These are phyloP conservation scores for Amphiprion ocellaris DNA, from an alignment of 2,113 vertebrate genomes.

Conservation along the genomic window DNA sequence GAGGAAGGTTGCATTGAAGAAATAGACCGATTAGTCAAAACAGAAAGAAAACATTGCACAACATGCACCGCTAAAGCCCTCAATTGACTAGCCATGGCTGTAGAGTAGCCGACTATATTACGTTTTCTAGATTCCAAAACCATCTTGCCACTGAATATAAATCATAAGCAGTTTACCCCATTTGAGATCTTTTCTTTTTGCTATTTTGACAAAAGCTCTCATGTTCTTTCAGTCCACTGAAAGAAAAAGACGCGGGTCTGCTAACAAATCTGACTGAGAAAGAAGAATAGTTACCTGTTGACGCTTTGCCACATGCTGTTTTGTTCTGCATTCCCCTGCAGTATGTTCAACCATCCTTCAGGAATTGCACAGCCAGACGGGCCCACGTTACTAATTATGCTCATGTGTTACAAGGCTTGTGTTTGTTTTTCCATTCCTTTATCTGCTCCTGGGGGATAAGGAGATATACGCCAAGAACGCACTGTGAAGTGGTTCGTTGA, in stretches of 20 bases:
- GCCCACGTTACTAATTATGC: constrained; percentile 38
- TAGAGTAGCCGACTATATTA: no score
- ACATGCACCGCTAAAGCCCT: no score
- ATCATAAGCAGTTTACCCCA: no score
- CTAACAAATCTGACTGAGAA: background rate
- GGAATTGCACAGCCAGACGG: constrained; percentile 18
- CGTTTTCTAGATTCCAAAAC: no score
- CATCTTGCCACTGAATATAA: no score
- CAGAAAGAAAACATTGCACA: no score
- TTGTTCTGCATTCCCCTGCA: constrained; percentile 25
- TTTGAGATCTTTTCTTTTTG: no score
- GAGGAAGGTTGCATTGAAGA: no score
- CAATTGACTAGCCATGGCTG: no score
- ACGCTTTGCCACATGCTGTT: constrained; percentile 19
- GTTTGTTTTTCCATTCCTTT: constrained; percentile 67
- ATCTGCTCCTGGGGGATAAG: constrained; percentile 62
- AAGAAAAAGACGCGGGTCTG: background rate
- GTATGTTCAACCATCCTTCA: constrained; percentile 38
- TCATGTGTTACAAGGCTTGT: constrained; percentile 46
- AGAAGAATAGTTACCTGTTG: background rate
- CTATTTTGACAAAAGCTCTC: background rate
- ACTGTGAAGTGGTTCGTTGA: constrained; percentile 35
- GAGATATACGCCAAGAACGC: constrained; percentile 48
- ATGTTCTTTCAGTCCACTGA: background rate
- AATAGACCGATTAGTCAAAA: no score